Evolutionary conservation across 2,888 invertebrate species (phyloP).

Genomic region (Pardosa pseudoannulata): DNA sequence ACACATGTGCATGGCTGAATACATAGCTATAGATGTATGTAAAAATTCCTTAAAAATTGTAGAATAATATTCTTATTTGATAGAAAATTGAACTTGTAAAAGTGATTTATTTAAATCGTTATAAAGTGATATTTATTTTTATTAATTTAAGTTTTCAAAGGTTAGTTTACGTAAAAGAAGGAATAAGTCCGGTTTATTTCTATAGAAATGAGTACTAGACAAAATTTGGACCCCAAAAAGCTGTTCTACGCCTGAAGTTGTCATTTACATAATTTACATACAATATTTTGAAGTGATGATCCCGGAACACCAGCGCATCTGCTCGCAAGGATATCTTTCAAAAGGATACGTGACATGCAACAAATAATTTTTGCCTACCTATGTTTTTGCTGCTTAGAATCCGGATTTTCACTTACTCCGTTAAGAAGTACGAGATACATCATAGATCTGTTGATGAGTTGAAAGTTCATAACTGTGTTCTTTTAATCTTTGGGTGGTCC

Average conservation of each 20-base stretch:
- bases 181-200: too few relatives aligned
- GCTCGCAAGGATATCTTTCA: background rate
- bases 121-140: too few relatives aligned
- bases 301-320: background rate
- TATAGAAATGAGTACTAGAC: too few relatives aligned
- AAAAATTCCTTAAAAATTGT: too few relatives aligned
- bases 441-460: slow-evolving; percentile 45
- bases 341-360: slow-evolving; percentile 7
- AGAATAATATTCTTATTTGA: too few relatives aligned
- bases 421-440: slow-evolving; percentile 9
- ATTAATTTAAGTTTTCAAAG: too few relatives aligned
- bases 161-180: too few relatives aligned
- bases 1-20: too few relatives aligned
- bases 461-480: slow-evolving; percentile 56
- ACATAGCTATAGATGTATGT: too few relatives aligned
- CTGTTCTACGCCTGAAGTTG: background rate
- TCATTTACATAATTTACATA: background rate
- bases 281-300: background rate
- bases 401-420: slow-evolving; percentile 20
- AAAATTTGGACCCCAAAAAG: too few relatives aligned
- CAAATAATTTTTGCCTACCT: background rate
- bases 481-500: slow-evolving; percentile 63
- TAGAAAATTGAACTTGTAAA: too few relatives aligned
- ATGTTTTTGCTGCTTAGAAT: slow-evolving; percentile 27
- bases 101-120: too few relatives aligned